A percentile compares a stretch with the other conserved stretches of the same genome.
Evolutionary conservation across 2,113 vertebrate species (phyloP).

Genomic region (Eptesicus fuscus): DNA sequence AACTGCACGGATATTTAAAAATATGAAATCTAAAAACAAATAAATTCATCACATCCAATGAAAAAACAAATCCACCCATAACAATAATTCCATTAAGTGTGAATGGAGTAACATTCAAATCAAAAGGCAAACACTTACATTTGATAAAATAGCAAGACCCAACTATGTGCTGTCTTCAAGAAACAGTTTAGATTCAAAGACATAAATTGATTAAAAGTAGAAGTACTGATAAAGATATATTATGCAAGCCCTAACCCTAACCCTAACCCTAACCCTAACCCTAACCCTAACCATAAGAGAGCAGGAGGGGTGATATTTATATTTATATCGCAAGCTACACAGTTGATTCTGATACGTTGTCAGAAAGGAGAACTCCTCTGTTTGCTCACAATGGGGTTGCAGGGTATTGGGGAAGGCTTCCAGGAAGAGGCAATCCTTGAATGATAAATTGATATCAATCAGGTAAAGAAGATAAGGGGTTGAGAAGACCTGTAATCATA

Average conservation of each 20-base stretch:
- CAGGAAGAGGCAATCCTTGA: neutral
- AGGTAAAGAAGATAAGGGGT: neutral
- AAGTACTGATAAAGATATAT: neutral
- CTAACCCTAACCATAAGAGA: neutral
- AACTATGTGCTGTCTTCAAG: neutral
- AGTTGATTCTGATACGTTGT: neutral
- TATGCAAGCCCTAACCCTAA: neutral
- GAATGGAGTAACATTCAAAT: neutral
- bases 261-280: neutral
- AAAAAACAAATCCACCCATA: neutral
- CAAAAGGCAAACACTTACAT: neutral
- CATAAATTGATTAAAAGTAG: neutral
- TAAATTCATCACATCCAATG: neutral
- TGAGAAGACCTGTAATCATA: neutral
- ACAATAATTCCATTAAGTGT: neutral
- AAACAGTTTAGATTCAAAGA: constrained; percentile 28
- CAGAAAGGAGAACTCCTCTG: neutral
- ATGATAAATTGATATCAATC: neutral
- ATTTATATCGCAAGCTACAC: neutral
- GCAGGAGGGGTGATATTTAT: neutral
- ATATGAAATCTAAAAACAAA: neutral
- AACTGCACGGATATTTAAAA: neutral
- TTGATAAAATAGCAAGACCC: neutral
- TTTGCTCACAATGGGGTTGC: neutral
- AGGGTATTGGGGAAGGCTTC: neutral